phyloP scores from a whole-genome alignment of 2,797 vertebrate species.

The Acridotheres tristis region DNA sequence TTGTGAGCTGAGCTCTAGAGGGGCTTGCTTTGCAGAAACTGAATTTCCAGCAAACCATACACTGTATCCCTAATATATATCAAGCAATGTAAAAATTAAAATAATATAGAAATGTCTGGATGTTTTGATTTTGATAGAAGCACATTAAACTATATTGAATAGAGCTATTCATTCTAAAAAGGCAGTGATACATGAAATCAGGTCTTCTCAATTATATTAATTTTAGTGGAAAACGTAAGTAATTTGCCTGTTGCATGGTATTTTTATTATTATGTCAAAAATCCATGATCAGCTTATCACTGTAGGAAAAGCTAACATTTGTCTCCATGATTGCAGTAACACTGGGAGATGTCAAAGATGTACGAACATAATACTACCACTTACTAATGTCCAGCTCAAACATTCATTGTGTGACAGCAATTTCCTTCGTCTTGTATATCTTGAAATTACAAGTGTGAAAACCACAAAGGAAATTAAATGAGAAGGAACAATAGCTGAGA shows the following conservation, averaged over 20 bases:
- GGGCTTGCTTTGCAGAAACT: not conserved
- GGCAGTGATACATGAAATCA: not conserved
- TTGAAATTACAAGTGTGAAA: slow-evolving; percentile 72
- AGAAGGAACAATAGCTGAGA: slow-evolving; percentile 62
- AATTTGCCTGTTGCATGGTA: slow-evolving; percentile 38
- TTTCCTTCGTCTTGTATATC: slow-evolving; percentile 62
- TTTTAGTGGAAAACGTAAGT: slow-evolving; percentile 55
- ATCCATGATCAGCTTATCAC: slow-evolving; percentile 62
- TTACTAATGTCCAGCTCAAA: slow-evolving; percentile 66
- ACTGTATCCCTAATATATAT: not conserved
- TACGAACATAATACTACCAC: slow-evolving; percentile 43
- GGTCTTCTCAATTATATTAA: slow-evolving; percentile 49
- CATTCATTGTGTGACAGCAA: slow-evolving; percentile 44
- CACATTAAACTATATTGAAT: slow-evolving; percentile 19
- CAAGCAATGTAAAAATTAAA: not conserved
- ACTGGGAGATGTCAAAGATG: slow-evolving; percentile 34
- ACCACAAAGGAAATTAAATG: slow-evolving; percentile 65
- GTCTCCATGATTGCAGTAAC: slow-evolving; percentile 42
- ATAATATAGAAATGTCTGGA: not conserved
- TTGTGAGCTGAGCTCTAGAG: not conserved
- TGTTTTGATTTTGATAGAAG: not conserved
- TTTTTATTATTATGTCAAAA: slow-evolving; percentile 63
- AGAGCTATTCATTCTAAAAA: slow-evolving; percentile 29
- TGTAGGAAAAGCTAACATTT: slow-evolving; percentile 59
- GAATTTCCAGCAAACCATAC: not conserved